These are phyloP conservation scores for Drosophila repleta DNA, from an alignment of 1,140 invertebrate species.

Conservation along the genomic window DNA sequence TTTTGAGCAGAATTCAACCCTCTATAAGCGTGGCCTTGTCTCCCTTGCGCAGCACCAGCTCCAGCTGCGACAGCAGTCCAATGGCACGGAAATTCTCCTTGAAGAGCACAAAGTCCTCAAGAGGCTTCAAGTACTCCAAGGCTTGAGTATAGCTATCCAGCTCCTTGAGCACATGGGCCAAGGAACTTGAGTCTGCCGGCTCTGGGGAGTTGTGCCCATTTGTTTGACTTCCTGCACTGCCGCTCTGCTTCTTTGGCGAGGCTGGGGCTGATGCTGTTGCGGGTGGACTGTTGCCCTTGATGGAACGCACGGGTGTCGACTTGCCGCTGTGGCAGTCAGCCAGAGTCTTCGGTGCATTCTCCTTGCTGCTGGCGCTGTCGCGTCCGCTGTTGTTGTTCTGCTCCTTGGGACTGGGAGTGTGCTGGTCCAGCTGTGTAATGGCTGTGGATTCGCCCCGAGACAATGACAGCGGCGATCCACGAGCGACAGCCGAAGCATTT, in stretches of 20 bases:
- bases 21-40: conserved; percentile 68
- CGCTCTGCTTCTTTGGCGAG: conserved; percentile 55
- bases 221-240: conserved; percentile 40
- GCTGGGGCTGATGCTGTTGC: conserved; percentile 39
- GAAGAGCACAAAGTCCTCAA: conserved; percentile 80
- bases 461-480: conserved; percentile 29
- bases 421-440: conserved; percentile 7
- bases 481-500: conserved; percentile 42
- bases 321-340: conserved; percentile 59
- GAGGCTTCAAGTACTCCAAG: conserved; percentile 71
- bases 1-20: conserved; percentile 32
- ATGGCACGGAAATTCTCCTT: conserved; percentile 81
- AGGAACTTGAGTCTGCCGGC: conserved; percentile 30
- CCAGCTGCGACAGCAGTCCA: conserved; percentile 74
- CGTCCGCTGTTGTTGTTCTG: conserved; percentile 73
- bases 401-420: conserved; percentile 52
- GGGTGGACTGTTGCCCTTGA: conserved; percentile 51
- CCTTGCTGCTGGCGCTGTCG: conserved; percentile 70
- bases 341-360: conserved; percentile 58
- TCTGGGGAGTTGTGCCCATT: conserved; percentile 63
- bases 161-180: conserved; percentile 48
- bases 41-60: conserved; percentile 70
- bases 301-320: conserved; percentile 55
- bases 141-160: conserved; percentile 73
- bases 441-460: conserved; percentile 32